Base-by-base conservation (phyloP, 2,888 invertebrate species). In the Melanophora roralis region DNA sequence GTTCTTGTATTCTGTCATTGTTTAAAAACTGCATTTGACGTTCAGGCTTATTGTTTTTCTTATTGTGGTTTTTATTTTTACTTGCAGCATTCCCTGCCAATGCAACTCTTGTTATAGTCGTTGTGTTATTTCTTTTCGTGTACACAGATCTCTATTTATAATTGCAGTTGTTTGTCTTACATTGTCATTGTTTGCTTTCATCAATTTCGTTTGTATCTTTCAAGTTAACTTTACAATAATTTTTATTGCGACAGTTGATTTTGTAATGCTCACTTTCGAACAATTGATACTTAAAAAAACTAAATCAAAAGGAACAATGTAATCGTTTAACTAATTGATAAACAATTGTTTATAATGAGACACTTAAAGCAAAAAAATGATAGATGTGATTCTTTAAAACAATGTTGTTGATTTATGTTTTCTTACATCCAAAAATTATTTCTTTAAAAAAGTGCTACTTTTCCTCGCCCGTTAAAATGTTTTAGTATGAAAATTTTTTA, bases 311-410 rank as follows among this genome's bases (percentile, higher is more conserved):
- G 62, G 62, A 53, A 14, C 51, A 65, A 59, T 71, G 38, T 79
- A 74, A 74, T 79, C 74, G 69, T 65, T 65, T 79, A 69, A 74
- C 78, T 79, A 74, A 79, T 79, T 79, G 78, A 71, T 71, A 60
- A 59, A 65, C 51, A 73, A 64, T 65, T 73, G 73, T 78, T 78
- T 32, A 12, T 68, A 78, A 78, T 78, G 62, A 73, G 68, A 40
- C 55, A 47, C 49, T 64, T 19, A 47, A 45, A 5, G 40, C 40
- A 38, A 12, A 12, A 69, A 40, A 45, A 55, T 19, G 11, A 38
- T 36, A n/a, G 27, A 3, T 6, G 6, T 6, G 6, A 27, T 5
- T 27, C 6, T 27, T 27, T 5, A 27, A 27, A 27, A 27, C 27
- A 27, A 27, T 27, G 3, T 6, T 5, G 6, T 5, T 3, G 27